These are phyloP conservation scores for Hypomecis punctinalis DNA, from an alignment of 2,888 invertebrate genomes.

Conservation along the genomic window DNA sequence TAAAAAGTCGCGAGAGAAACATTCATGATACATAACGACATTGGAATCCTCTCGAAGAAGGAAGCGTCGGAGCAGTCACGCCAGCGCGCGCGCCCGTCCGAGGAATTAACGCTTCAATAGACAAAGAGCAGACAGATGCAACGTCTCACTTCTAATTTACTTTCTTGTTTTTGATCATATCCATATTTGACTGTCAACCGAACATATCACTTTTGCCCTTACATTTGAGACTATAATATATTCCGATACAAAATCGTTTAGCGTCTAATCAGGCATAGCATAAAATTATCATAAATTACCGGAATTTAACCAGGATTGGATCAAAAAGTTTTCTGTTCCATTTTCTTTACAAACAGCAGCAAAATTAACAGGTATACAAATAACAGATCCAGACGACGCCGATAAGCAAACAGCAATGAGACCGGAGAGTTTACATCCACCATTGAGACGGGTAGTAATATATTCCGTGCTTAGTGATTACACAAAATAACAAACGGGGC, in stretches of 20 bases:
- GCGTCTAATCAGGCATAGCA: no score
- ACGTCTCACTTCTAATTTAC: slow-evolving; percentile 31
- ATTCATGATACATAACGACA: slow-evolving; percentile 38
- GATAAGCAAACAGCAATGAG: slow-evolving; percentile 39
- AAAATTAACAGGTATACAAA: slow-evolving; percentile 23
- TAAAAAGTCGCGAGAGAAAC: slow-evolving; percentile 34
- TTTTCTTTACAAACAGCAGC: slow-evolving; percentile 10
- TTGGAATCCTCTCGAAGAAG: slow-evolving; percentile 49
- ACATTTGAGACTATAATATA: no score
- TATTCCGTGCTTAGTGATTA: slow-evolving; percentile 69
- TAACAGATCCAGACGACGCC: slow-evolving; percentile 28
- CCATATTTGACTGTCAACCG: neutral
- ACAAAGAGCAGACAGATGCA: slow-evolving; percentile 36
- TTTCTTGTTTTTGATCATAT: slow-evolving; percentile 4
- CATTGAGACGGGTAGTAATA: slow-evolving; percentile 52
- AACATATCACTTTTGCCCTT: neutral
- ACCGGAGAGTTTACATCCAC: slow-evolving; percentile 45
- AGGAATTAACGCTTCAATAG: slow-evolving; percentile 45
- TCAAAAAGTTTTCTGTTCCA: neutral
- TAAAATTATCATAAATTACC: no score
- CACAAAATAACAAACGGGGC: slow-evolving; percentile 70
- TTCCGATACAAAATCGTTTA: no score
- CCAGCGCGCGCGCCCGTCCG: slow-evolving; percentile 46
- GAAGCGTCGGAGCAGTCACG: slow-evolving; percentile 54
- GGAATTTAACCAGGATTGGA: no score